Evolutionary conservation across 2,113 vertebrate genomes (phyloP).

Genomic region (Triplophysa tibetana): DNA sequence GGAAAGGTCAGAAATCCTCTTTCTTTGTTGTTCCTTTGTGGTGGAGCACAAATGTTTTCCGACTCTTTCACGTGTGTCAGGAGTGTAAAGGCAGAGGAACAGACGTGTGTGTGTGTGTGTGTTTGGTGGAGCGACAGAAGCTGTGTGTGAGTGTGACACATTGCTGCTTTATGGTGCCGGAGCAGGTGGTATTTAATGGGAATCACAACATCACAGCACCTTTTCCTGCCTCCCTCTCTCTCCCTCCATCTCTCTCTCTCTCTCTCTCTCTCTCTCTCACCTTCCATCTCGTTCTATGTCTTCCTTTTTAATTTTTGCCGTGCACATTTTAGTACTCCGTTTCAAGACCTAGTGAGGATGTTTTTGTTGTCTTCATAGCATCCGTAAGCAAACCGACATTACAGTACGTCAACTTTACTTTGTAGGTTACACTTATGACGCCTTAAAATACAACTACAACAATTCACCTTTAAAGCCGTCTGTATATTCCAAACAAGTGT

Average conservation of each 20-base stretch:
- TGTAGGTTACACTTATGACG: no score
- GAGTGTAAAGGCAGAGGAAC: slow-evolving; percentile 56
- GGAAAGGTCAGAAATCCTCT: slow-evolving; percentile 17
- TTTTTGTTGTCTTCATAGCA: no score
- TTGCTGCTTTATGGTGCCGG: slow-evolving; percentile 53
- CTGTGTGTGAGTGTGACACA: slow-evolving; percentile 42
- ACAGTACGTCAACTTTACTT: no score
- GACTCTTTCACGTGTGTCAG: slow-evolving; percentile 33
- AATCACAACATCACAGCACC: slow-evolving; percentile 49
- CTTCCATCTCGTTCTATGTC: neutral
- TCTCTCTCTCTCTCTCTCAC: neutral
- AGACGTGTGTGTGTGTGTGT: slow-evolving; percentile 40
- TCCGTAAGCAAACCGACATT: no score
- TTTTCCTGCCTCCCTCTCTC: slow-evolving; percentile 1
- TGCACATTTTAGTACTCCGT: neutral
- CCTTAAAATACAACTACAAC: no score
- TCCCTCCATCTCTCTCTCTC: neutral
- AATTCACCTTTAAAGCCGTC: no score
- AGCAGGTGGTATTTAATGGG: slow-evolving; percentile 62
- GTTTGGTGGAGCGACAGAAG: slow-evolving; percentile 49
- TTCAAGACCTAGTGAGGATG: neutral
- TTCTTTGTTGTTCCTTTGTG: slow-evolving; percentile 26
- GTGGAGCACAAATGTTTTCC: neutral
- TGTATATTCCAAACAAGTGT: no score
- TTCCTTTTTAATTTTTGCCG: slow-evolving; percentile 9